Evolutionary conservation across 2,113 vertebrate species (phyloP).

Genomic region (Ciconia maguari): DNA sequence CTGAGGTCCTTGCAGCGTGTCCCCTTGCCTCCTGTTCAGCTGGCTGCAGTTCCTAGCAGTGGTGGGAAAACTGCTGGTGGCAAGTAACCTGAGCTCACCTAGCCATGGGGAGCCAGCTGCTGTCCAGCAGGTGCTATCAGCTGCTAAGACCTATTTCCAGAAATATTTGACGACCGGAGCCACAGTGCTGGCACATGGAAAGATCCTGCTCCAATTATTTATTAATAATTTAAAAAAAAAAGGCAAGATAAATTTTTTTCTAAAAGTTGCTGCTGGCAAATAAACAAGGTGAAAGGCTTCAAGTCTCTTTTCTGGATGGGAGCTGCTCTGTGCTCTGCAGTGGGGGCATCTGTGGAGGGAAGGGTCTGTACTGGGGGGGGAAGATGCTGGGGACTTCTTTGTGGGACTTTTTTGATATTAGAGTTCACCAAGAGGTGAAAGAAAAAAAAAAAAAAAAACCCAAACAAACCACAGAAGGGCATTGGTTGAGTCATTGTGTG

Average conservation of each 20-base stretch:
- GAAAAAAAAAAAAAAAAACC: neutral
- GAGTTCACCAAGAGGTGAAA: neutral
- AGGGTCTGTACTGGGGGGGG: neutral
- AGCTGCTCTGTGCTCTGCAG: neutral
- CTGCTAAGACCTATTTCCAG: neutral
- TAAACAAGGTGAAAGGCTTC: neutral
- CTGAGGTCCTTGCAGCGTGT: neutral
- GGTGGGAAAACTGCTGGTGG: neutral
- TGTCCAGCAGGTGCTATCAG: neutral
- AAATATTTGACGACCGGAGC: neutral
- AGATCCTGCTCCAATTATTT: neutral
- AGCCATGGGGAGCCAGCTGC: neutral
- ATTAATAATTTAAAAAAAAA: neutral
- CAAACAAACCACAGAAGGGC: neutral
- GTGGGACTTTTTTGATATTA: neutral
- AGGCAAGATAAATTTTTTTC: neutral
- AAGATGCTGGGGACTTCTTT: neutral
- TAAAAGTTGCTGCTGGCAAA: neutral
- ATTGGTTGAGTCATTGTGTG: neutral
- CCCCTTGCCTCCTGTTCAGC: neutral
- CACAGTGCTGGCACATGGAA: neutral
- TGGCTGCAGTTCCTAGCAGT: rapidly evolving
- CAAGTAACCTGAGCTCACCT: neutral
- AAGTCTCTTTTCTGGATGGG: neutral
- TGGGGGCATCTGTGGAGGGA: neutral